Evolutionary conservation across 2,888 invertebrate genomes (phyloP), one percentile per base, ranked within the genome.

Genomic region (Drosophila mimetica): DNA sequence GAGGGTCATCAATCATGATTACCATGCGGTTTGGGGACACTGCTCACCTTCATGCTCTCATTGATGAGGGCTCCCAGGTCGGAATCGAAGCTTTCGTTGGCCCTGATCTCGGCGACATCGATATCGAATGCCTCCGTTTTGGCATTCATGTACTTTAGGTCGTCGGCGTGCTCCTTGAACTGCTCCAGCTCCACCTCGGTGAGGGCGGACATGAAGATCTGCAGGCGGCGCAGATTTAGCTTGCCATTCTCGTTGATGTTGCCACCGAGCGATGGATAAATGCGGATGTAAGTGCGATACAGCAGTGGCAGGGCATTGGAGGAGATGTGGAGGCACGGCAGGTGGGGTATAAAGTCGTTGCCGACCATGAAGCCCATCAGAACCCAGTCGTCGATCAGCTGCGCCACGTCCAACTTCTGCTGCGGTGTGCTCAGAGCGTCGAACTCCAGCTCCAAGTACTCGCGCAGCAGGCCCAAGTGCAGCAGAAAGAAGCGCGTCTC

Each of bases 381-480:
- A 28, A 99, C 96, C 99, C 99, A 99, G 91, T 99, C 99, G 90
- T 99, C 99, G 25, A 99, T 97, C 55, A 99, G 94, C 74, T 95
- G 95, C 89, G 99, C 98, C 79, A 98, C 93, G 90, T 98, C 95
- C 91, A 98, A 97, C 0, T 94, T 92, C 7, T 97, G 89, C 14
- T 93, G 93, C 0, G 73, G 42, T 7, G 93, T 92, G 87, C 95
- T 95, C n/a, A 97, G 90, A 0, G 92, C 84, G 66, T 94, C 92
- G 92, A 99, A 99, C 91, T 99, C 99, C 91, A 97, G 94, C 85
- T 97, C 96, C 76, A 99, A 93, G 91, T 99, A 99, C 87, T 98
- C 98, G 79, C 98, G 93, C 90, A 99, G 93, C 50, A 99, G 92
- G 0, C 98, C 98, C 77, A 99, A 93, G 91, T 99, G 99, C 11